Percentiles rank a stretch among this genome's conserved stretches.
These are phyloP conservation scores for Rhizomys pruinosus DNA, from an alignment of 2,113 vertebrate genomes.

Conservation along the genomic window DNA sequence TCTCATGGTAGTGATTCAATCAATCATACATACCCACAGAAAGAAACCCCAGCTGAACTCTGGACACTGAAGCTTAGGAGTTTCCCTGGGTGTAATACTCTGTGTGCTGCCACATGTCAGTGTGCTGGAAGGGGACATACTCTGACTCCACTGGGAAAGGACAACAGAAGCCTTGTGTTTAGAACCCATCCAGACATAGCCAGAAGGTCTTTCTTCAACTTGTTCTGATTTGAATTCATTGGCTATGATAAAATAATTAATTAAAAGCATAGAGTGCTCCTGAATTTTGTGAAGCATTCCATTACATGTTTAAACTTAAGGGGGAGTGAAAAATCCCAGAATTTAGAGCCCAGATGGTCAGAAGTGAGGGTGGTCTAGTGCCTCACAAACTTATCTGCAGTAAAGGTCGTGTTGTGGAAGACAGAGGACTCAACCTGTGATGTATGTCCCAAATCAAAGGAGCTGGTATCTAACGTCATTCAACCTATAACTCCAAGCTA, in stretches of 20 bases:
- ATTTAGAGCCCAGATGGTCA: neutral
- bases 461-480: neutral
- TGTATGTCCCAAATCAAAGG: neutral
- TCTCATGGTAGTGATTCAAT: neutral
- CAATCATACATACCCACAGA: neutral
- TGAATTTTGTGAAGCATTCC: neutral
- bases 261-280: neutral
- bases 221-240: neutral
- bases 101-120: neutral
- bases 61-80: neutral
- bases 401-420: neutral
- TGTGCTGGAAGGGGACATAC: neutral
- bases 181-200: neutral
- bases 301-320: neutral
- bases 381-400: neutral
- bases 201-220: neutral
- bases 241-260: neutral
- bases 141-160: neutral
- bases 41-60: neutral
- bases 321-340: neutral
- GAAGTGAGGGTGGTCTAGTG: neutral
- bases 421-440: neutral
- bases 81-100: neutral
- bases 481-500: neutral
- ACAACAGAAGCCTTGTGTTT: neutral